Base-by-base conservation (phyloP, 2,797 vertebrate species). In the Coccyzus lansbergi region DNA sequence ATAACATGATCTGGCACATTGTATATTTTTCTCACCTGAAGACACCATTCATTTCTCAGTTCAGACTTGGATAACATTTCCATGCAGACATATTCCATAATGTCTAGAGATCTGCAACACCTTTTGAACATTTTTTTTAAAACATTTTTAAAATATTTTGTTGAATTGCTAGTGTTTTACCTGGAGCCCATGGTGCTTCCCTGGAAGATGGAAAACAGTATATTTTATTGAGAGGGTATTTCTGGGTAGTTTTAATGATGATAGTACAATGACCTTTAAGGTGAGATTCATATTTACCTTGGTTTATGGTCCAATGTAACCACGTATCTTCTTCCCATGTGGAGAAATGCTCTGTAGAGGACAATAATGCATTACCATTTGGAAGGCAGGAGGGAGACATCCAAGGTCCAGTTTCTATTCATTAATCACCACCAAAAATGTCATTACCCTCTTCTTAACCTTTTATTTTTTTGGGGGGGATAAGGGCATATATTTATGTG, bases 1-100 rank as follows among this genome's bases (percentile, higher is more conserved):
- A 34, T 31, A 0, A 33, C 65, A 51, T 29, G 3, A 53, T n/a
- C 22, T 52, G 7, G 10, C 22, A 20, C 0, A 0, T 31, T 17
- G 21, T 44, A 6, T 72, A 28, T 11, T 63, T 31, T 72, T 63
- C 21, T 74, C n/a, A n/a, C n/a, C n/a, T n/a, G n/a, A n/a, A n/a
- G n/a, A n/a, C n/a, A n/a, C n/a, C n/a, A n/a, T n/a, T n/a, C n/a
- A n/a, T n/a, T n/a, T n/a, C n/a, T n/a, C n/a, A n/a, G n/a, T n/a
- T n/a, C n/a, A n/a, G n/a, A n/a, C n/a, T n/a, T n/a, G n/a, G n/a
- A n/a, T n/a, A n/a, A n/a, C n/a, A n/a, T n/a, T n/a, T n/a, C n/a
- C n/a, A n/a, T n/a, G n/a, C n/a, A n/a, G n/a, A n/a, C n/a, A n/a
- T n/a, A n/a, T n/a, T n/a, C n/a, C n/a, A n/a, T n/a, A n/a, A n/a